These are phyloP conservation scores for Callimorpha dominula DNA, from an alignment of 2,888 invertebrate species.

Conservation along the genomic window DNA sequence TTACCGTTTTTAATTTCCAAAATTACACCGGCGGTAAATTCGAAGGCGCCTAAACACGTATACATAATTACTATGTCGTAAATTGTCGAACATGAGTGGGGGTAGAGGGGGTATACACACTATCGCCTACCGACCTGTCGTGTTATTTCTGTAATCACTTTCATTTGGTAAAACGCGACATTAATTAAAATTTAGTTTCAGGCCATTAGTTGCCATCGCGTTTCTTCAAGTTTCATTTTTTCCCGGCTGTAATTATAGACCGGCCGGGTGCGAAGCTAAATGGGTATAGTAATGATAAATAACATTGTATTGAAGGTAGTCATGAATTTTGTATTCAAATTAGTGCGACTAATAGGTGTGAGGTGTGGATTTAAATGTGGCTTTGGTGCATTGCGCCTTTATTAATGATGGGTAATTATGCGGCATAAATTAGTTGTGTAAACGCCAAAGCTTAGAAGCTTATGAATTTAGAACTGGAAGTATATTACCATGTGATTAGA, in stretches of 20 bases:
- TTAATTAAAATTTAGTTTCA: slow-evolving; percentile 88
- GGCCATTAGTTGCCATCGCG: slow-evolving; percentile 85
- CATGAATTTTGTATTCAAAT: slow-evolving; percentile 86
- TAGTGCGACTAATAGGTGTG: slow-evolving; percentile 77
- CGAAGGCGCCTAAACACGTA: slow-evolving; percentile 79
- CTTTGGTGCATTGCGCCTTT: slow-evolving; percentile 71
- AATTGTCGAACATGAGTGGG: slow-evolving; percentile 79
- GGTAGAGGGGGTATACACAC: slow-evolving; percentile 65
- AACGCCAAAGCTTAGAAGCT: slow-evolving; percentile 34
- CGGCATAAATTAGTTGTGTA: slow-evolving; percentile 43
- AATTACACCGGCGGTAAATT: slow-evolving; percentile 77
- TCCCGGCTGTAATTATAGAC: slow-evolving; percentile 81
- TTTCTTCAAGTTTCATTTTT: slow-evolving; percentile 85
- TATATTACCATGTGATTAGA: slow-evolving; percentile 76
- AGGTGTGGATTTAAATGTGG: slow-evolving; percentile 78
- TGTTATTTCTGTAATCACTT: slow-evolving; percentile 86
- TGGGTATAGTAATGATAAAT: slow-evolving; percentile 84
- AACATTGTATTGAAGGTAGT: slow-evolving; percentile 81
- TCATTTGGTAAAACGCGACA: slow-evolving; percentile 85
- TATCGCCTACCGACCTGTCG: slow-evolving; percentile 76
- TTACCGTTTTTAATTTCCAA: slow-evolving; percentile 86
- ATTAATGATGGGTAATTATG: slow-evolving; percentile 68
- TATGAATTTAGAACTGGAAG: slow-evolving; percentile 40
- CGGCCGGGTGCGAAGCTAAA: slow-evolving; percentile 80
- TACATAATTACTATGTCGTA: slow-evolving; percentile 83